Conservation (phyloP, 2,888 invertebrate species). For the Protophormia terraenovae region DNA sequence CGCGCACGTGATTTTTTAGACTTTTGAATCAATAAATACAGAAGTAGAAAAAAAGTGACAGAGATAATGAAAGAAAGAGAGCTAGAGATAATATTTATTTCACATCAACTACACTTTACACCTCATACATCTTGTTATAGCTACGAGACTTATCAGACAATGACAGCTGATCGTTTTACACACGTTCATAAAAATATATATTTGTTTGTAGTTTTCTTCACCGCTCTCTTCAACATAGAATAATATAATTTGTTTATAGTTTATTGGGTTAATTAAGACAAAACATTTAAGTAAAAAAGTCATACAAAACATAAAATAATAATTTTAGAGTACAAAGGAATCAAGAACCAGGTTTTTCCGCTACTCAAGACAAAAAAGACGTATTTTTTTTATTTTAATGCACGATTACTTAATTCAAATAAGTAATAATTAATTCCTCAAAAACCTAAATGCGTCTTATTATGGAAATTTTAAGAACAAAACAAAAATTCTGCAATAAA, state of each 20-base stretch:
- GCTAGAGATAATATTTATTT: neutral
- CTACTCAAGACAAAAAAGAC: neutral
- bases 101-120: neutral
- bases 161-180: neutral
- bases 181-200: neutral
- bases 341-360: neutral
- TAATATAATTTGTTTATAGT: constrained; percentile 10
- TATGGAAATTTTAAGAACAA: neutral
- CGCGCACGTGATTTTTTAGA: constrained; percentile 49
- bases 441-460: constrained; percentile 25
- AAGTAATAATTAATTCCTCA: neutral
- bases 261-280: constrained; percentile 41
- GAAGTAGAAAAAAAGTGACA: neutral
- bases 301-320: neutral
- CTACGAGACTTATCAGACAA: neutral
- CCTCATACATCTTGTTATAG: neutral
- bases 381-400: neutral
- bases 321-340: neutral
- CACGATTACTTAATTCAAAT: neutral
- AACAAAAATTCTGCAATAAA: neutral
- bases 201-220: neutral
- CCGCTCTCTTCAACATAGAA: neutral
- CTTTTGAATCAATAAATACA: neutral
- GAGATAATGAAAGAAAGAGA: neutral
- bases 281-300: neutral